phyloP scores from a whole-genome alignment of 2,113 vertebrate species.

The Asarcornis scutulata region DNA sequence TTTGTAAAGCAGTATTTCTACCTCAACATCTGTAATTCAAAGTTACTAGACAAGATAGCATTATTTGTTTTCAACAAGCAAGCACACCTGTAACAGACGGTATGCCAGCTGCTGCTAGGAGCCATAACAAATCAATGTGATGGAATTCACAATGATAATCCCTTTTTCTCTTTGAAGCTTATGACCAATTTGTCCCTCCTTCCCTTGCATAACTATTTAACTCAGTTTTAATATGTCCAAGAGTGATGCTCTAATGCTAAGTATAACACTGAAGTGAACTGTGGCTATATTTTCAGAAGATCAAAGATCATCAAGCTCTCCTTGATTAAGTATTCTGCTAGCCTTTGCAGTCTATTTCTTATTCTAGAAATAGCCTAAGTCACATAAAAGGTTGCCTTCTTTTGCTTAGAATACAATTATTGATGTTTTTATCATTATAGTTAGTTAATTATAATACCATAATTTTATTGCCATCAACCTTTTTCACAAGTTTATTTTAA shows the following conservation, averaged over 20 bases:
- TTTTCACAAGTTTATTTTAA: neutral
- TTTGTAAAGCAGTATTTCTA: neutral
- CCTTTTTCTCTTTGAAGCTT: neutral
- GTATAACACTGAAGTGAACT: neutral
- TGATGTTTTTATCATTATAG: neutral
- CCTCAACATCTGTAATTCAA: fast-evolving
- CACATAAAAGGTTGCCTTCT: neutral
- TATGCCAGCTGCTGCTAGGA: neutral
- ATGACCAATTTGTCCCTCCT: neutral
- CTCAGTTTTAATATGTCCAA: neutral
- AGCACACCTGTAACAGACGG: neutral
- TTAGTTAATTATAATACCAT: neutral
- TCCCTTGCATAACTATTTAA: neutral
- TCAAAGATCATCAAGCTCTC: neutral
- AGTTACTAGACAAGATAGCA: neutral
- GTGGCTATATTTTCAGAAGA: neutral
- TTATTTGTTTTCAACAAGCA: neutral
- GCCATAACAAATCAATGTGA: neutral
- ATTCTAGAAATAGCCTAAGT: neutral
- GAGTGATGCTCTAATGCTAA: neutral
- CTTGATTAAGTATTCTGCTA: neutral
- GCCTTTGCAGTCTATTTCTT: neutral
- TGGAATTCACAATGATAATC: neutral
- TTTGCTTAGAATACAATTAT: neutral
- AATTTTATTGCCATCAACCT: neutral